These are phyloP conservation scores for Drosophila repletoides DNA, from an alignment of 1,140 invertebrate species.

Conservation along the genomic window DNA sequence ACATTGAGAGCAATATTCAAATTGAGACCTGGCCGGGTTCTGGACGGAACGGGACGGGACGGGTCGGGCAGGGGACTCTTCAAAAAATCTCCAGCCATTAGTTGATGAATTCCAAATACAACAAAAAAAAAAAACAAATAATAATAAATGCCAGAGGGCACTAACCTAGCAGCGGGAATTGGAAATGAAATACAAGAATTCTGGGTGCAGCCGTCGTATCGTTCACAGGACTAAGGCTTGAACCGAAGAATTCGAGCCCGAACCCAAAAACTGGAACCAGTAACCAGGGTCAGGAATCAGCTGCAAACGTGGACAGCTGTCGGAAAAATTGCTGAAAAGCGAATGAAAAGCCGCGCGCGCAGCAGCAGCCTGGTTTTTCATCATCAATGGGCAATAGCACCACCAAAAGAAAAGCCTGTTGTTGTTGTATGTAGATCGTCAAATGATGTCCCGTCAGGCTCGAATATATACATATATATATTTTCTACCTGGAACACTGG, in stretches of 20 bases:
- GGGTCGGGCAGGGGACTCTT: too few species aligned
- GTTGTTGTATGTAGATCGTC: constrained; percentile 63
- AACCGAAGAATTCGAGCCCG: constrained; percentile 24
- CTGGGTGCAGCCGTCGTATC: constrained; percentile 40
- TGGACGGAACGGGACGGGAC: too few species aligned
- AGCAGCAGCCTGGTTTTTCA: constrained; percentile 36
- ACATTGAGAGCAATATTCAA: constrained; percentile 49
- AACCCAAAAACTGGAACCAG: constrained; percentile 20
- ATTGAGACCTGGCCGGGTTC: constrained; percentile 44
- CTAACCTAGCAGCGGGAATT: constrained; percentile 44
- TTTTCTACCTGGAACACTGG: constrained; percentile 43
- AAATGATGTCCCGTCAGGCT: constrained; percentile 66
- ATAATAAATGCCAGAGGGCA: constrained; percentile 65
- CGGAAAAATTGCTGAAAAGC: constrained; percentile 76
- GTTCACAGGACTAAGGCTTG: constrained; percentile 5
- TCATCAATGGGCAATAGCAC: constrained; percentile 39
- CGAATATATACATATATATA: constrained; percentile 32
- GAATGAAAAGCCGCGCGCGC: constrained; percentile 69
- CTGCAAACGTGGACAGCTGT: constrained; percentile 77
- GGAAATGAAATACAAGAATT: constrained; percentile 41
- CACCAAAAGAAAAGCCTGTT: constrained; percentile 20
- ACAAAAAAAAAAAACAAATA: constrained; percentile 20
- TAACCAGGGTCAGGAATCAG: constrained; percentile 71
- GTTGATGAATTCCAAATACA: constrained; percentile 66
- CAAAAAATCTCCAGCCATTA: constrained; percentile 54